phyloP scores from a whole-genome alignment of 2,113 vertebrate species.

The Sinosuthora webbiana region DNA sequence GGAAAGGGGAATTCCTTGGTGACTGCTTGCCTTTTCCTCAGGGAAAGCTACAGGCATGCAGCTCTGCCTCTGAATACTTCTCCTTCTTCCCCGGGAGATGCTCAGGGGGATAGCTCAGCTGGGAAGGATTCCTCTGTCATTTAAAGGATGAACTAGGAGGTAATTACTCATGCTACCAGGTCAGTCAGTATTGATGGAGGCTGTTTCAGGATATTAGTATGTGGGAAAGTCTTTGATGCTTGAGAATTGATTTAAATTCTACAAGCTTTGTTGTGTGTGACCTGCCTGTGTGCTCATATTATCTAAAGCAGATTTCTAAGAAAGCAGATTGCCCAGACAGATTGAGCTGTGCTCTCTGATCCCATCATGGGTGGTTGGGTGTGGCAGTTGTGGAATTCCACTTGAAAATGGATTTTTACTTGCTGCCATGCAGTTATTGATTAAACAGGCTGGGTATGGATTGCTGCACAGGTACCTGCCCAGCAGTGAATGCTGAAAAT shows the following conservation, averaged over 20 bases:
- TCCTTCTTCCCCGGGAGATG: background rate
- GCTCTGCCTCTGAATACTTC: background rate
- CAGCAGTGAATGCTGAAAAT: background rate
- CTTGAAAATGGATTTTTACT: background rate
- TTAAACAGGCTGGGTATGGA: background rate
- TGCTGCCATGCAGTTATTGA: background rate
- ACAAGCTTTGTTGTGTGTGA: background rate
- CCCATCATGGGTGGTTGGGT: background rate
- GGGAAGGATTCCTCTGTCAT: background rate
- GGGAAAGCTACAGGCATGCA: background rate
- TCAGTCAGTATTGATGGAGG: constrained; percentile 1
- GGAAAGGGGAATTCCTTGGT: background rate
- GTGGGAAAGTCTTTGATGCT: background rate
- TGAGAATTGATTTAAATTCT: constrained; percentile 7
- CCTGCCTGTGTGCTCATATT: background rate
- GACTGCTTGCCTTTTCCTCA: background rate
- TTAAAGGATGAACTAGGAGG: constrained; percentile 50
- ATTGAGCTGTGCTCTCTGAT: background rate
- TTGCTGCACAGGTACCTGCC: background rate
- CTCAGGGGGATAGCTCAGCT: constrained; percentile 30
- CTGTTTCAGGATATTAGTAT: background rate
- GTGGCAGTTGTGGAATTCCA: background rate
- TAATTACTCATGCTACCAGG: constrained; percentile 31
- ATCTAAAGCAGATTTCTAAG: background rate
- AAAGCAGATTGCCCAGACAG: background rate